Base-by-base conservation (phyloP, 2,888 invertebrate genomes). In the Ectemnius continuus region DNA sequence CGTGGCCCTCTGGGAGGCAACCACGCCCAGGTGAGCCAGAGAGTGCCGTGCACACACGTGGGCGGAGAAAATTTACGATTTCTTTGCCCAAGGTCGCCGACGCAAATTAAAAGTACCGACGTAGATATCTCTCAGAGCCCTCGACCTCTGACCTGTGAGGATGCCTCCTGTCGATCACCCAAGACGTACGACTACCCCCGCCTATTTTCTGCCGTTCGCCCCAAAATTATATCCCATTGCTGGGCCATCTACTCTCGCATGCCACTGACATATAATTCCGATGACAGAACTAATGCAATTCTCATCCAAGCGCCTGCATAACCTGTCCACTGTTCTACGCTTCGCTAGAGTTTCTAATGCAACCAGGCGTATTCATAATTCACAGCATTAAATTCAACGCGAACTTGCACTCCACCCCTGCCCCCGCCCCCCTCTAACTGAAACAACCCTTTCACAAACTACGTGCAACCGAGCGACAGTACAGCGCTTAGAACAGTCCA, bases 31-130 rank as follows among this genome's bases (percentile, higher is more conserved):
- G 67, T 71, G 61, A 73, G 58, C 36, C 36, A 11, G 36, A 36
- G 36, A 36, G 36, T 36, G 36, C 36, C 36, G 36, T 36, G 36
- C 36, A 36, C 36, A 28, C 75, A 45, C 63, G 48, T 64, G 56
- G 75, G 67, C 14, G 70, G 58, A 72, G 73, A 16, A 78, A 80
- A 82, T 80, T 82, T 83, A 82, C 80, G 80, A 80, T 82, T 83
- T 80, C 83, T 83, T 83, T 80, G 76, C 64, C 59, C 69, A 77
- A 78, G 75, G 76, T 78, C 75, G 72, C 36, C 67, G 60, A 58
- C 65, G 70, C 73, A 79, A 83, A 82, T 83, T 83, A 82, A 76
- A 83, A 78, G 63, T 28, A 28, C 26, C 67, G 62, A 48, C 73
- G 45, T 60, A 67, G 36, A 23, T 28, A 28, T n/a, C 23, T 68